Conservation (phyloP, 2,888 invertebrate species). For the Hirtodrosophila confusa region DNA sequence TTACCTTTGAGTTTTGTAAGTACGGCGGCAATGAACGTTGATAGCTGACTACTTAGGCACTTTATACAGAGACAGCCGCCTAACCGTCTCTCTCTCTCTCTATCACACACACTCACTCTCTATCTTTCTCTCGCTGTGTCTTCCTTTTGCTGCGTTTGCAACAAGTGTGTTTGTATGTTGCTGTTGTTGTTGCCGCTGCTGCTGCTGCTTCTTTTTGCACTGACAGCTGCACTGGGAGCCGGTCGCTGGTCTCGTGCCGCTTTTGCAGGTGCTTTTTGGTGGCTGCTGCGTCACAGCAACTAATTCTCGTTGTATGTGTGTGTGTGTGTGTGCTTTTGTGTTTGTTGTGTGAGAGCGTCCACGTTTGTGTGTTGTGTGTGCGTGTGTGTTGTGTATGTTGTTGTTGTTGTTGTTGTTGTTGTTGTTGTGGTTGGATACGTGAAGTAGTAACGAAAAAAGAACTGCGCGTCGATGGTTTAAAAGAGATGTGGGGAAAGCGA, state of each 20-base stretch:
- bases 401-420: slow-evolving; percentile 27
- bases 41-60: slow-evolving; percentile 64
- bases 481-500: slow-evolving; percentile 65
- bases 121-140: slow-evolving; percentile 23
- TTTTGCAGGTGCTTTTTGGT: slow-evolving; percentile 55
- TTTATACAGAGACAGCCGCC: slow-evolving; percentile 49
- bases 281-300: slow-evolving; percentile 46
- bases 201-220: slow-evolving; percentile 23
- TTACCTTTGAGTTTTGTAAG: slow-evolving; percentile 70
- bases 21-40: slow-evolving; percentile 60
- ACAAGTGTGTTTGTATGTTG: slow-evolving; percentile 57
- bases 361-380: slow-evolving; percentile 15
- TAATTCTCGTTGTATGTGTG: slow-evolving; percentile 32
- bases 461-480: slow-evolving; percentile 69
- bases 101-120: slow-evolving; percentile 2
- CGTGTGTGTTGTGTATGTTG: slow-evolving; percentile 32
- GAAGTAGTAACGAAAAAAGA: slow-evolving; percentile 75
- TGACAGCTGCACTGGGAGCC: slow-evolving; percentile 60
- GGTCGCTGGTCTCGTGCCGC: slow-evolving; percentile 64
- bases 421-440: slow-evolving; percentile 44
- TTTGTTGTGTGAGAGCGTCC: slow-evolving; percentile 16
- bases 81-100: slow-evolving; percentile 18
- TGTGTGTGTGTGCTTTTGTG: slow-evolving; percentile 13
- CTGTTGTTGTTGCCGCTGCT: slow-evolving; percentile 13
- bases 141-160: slow-evolving; percentile 59